These are phyloP conservation scores for Carlito syrichta DNA, from an alignment of 2,113 vertebrate species.

Conservation along the genomic window DNA sequence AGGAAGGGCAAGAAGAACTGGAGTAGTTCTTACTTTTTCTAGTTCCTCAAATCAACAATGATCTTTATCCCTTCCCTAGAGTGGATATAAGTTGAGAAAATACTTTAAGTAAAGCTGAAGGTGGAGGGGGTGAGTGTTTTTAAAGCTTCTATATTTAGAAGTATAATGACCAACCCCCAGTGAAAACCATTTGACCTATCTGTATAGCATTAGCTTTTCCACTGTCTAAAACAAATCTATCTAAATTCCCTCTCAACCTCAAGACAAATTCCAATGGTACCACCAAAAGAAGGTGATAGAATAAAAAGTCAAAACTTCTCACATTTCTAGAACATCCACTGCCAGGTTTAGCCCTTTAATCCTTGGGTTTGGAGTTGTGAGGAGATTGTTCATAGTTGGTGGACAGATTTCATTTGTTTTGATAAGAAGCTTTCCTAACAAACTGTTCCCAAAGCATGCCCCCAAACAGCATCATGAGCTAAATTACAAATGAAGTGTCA, in stretches of 20 bases:
- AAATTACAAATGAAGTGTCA: conserved; percentile 20
- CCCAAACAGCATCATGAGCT: not conserved
- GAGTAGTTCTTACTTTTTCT: conserved; percentile 23
- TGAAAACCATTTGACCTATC: not conserved
- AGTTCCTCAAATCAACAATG: not conserved
- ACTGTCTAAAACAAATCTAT: not conserved
- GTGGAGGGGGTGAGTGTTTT: not conserved
- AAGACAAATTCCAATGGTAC: not conserved
- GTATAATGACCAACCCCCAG: not conserved
- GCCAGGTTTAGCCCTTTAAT: conserved; percentile 1
- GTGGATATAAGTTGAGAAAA: not conserved
- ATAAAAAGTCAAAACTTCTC: conserved; percentile 22
- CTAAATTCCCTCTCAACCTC: not conserved
- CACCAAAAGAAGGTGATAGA: not conserved
- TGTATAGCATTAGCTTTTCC: not conserved
- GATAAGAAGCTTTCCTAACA: conserved; percentile 40
- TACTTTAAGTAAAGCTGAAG: not conserved
- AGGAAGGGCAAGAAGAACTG: not conserved
- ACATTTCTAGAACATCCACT: not conserved
- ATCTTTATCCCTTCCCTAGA: not conserved
- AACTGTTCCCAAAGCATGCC: not conserved
- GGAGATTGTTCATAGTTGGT: conserved; percentile 43
- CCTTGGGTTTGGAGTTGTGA: conserved; percentile 27
- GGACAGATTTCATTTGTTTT: conserved; percentile 44
- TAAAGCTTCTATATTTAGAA: conserved; percentile 13